Percentiles rank a stretch among this genome's conserved stretches.
Conservation (phyloP, 2,797 vertebrate species). For the Pterois miles region DNA sequence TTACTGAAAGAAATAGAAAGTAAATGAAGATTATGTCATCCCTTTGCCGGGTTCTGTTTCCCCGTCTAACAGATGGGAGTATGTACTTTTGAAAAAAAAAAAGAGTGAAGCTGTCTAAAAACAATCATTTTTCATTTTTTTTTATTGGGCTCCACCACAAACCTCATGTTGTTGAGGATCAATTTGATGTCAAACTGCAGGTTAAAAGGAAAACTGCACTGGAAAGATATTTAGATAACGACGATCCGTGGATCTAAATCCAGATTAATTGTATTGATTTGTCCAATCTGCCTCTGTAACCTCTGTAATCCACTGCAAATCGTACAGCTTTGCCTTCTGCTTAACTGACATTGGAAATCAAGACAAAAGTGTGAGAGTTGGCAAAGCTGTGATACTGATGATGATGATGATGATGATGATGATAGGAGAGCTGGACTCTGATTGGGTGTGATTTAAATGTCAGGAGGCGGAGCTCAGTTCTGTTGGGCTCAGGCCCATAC, state of each 20-base stretch:
- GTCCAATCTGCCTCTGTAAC: background rate
- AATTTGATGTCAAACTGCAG: background rate
- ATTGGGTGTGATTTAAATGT: background rate
- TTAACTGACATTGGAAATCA: background rate
- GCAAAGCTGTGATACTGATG: background rate
- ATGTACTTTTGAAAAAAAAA: background rate
- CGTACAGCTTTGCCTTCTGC: background rate
- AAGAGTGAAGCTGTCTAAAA: background rate
- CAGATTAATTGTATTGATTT: background rate
- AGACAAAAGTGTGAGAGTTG: background rate
- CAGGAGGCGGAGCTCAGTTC: background rate
- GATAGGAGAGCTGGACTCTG: no score
- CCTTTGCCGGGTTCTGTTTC: background rate
- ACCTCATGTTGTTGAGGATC: background rate
- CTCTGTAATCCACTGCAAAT: background rate
- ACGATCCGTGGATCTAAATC: background rate
- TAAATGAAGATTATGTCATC: background rate
- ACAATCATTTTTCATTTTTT: no score
- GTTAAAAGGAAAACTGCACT: background rate
- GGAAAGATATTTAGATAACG: background rate
- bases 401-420: no score
- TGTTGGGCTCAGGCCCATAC: no score
- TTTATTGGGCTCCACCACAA: background rate
- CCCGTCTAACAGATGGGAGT: background rate
- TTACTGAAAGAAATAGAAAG: slow-evolving; percentile 83